These are phyloP conservation scores for Aplidium turbinatum DNA, from an alignment of 23 tunicate species.

Conservation along the genomic window DNA sequence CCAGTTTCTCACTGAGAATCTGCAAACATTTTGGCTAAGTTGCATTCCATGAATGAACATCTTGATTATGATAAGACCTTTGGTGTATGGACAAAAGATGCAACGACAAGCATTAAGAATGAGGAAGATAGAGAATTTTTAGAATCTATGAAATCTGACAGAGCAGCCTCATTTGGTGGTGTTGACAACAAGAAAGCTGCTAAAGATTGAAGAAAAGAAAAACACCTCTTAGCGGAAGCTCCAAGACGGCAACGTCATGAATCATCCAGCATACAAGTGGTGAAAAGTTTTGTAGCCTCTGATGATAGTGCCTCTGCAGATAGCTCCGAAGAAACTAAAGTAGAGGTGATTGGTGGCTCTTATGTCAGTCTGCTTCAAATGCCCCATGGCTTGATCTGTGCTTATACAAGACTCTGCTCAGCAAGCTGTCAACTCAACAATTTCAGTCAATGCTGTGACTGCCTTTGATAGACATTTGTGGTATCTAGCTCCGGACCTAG, in stretches of 20 bases:
- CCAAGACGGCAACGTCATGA: slow-evolving; percentile 1
- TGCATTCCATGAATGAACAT: slow-evolving; percentile 12
- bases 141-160: neutral
- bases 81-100: slow-evolving; percentile 3
- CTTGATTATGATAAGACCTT: slow-evolving; percentile 7
- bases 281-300: neutral
- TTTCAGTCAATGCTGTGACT: too few relatives aligned
- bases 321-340: neutral
- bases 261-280: neutral
- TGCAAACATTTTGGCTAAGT: slow-evolving; percentile 4
- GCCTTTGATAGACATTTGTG: too few relatives aligned
- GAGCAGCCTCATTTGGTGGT: slow-evolving; percentile 2
- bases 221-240: neutral
- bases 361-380: too few relatives aligned
- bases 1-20: neutral
- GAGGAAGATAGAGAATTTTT: neutral
- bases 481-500: too few relatives aligned
- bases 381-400: too few relatives aligned
- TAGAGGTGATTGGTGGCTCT: too few relatives aligned
- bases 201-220: slow-evolving; percentile 8
- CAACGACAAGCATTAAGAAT: slow-evolving; percentile 6
- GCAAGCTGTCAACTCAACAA: too few relatives aligned
- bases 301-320: slow-evolving; percentile 3
- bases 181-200: slow-evolving; percentile 20
- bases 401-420: too few relatives aligned